phyloP scores from a whole-genome alignment of 2,797 vertebrate species.

The Phaenicophaeus curvirostris region DNA sequence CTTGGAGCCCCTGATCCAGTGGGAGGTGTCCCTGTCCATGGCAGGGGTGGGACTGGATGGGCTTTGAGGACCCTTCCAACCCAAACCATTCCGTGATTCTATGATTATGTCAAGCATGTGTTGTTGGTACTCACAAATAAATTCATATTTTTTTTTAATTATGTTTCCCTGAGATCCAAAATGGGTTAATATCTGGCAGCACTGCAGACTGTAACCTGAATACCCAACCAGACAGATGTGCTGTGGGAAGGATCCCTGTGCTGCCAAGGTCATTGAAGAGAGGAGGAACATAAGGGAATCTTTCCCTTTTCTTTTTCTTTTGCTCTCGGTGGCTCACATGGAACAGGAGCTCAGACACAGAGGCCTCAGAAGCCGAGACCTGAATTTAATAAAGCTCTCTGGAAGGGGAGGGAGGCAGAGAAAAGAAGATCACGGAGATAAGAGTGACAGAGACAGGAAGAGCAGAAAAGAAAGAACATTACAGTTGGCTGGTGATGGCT shows the following conservation, averaged over 20 bases:
- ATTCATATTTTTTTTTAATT: background rate
- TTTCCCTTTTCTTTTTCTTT: background rate
- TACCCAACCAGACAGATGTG: background rate
- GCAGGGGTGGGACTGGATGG: no score
- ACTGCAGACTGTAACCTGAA: background rate
- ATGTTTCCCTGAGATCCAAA: background rate
- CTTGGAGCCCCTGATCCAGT: no score
- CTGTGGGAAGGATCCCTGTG: background rate
- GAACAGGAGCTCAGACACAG: slow-evolving; percentile 22
- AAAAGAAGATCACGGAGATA: slow-evolving; percentile 44
- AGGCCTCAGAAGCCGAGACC: background rate
- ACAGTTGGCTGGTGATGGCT: background rate
- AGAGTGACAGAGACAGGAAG: slow-evolving; percentile 6
- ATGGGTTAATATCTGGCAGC: background rate
- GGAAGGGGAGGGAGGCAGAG: background rate
- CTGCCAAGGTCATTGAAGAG: background rate
- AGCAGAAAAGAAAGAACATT: slow-evolving; percentile 17
- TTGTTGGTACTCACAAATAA: background rate
- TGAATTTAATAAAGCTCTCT: slow-evolving; percentile 64
- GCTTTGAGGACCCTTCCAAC: background rate
- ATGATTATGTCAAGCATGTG: background rate
- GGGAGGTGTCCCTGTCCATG: no score
- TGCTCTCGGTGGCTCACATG: background rate
- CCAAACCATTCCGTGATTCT: background rate
- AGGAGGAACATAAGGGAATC: background rate